Base-by-base conservation (phyloP, 2,888 invertebrate species). In the Diarsia rubi region DNA sequence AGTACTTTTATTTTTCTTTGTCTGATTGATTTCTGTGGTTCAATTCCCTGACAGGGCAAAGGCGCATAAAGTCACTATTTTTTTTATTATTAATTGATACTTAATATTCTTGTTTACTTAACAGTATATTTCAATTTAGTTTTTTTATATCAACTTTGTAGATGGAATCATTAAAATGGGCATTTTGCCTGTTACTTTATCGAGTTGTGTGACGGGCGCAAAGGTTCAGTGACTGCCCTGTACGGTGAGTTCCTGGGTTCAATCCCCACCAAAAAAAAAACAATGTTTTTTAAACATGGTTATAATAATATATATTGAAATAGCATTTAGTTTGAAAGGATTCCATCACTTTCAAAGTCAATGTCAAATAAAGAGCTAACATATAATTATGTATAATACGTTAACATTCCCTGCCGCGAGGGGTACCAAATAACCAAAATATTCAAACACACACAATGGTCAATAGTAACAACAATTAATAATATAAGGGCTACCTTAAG, bases 381-480 rank as follows among this genome's bases (percentile, higher is more conserved):
- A 42, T 62, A 69, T 52, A n/a, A n/a, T 69, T 57, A 69, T 72
- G n/a, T n/a, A n/a, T n/a, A n/a, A n/a, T 83, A 69, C 6, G 11
- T 12, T 5, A 21, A 47, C 31, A 19, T 45, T 37, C 54, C 82
- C 69, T 49, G 62, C 84, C 63, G 66, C n/a, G 71, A 52, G 31
- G 42, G 57, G 3, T 16, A 2, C 69, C 47, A 60, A 60, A 60
- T 42, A 60, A 60, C 60, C 37, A 76, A 74, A 31, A 59, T 27
- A 65, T 16, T 21, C 47, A 44, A 62, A 72, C 12, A 64, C 54
- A 65, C 66, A 69, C 65, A 83, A 81, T 64, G n/a, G 47, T 14
- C 63, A 60, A 67, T 27, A 54, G 24, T 24, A 79, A 64, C 59
- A 77, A 73, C 57, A 67, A 69, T 49, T 68, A 76, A 67, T 66